phyloP scores from a whole-genome alignment of 2,888 invertebrate genomes.

The Ormyrus thymus region DNA sequence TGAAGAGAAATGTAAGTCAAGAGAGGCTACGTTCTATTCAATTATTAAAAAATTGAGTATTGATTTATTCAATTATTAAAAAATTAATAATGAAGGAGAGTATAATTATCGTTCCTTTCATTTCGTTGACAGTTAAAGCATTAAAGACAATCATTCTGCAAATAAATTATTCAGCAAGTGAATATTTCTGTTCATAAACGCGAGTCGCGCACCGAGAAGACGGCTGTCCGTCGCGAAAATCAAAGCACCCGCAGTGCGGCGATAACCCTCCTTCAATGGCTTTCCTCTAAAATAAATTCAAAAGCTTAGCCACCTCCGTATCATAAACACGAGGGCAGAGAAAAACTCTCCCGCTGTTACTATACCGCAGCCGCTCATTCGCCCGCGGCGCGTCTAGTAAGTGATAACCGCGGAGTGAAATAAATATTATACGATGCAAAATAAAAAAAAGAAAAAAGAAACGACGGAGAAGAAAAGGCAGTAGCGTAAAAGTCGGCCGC shows the following conservation, averaged over 20 bases:
- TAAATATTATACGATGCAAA: slow-evolving; percentile 71
- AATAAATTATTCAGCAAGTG: too few species aligned
- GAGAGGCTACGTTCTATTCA: too few species aligned
- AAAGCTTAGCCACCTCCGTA: slow-evolving; percentile 49
- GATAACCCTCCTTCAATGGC: slow-evolving; percentile 50
- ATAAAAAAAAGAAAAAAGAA: slow-evolving; percentile 63
- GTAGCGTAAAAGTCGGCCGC: slow-evolving; percentile 56
- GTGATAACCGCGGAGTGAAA: slow-evolving; percentile 70
- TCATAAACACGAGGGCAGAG: slow-evolving; percentile 47
- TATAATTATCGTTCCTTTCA: too few species aligned
- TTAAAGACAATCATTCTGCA: too few species aligned
- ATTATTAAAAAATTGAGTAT: too few species aligned
- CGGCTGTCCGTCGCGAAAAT: slow-evolving; percentile 43
- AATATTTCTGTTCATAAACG: not conserved
- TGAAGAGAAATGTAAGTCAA: too few species aligned
- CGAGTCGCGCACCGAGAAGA: not conserved
- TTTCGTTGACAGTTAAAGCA: too few species aligned
- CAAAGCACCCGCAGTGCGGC: slow-evolving; percentile 46
- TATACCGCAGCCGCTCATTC: slow-evolving; percentile 47
- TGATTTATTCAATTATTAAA: too few species aligned
- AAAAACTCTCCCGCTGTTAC: slow-evolving; percentile 53
- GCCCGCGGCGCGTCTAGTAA: slow-evolving; percentile 58
- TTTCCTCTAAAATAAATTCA: slow-evolving; percentile 55
- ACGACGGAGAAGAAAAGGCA: slow-evolving; percentile 48
- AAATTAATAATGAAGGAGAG: too few species aligned